phyloP scores from a whole-genome alignment of 2,113 vertebrate species.

The Mustela lutreola region DNA sequence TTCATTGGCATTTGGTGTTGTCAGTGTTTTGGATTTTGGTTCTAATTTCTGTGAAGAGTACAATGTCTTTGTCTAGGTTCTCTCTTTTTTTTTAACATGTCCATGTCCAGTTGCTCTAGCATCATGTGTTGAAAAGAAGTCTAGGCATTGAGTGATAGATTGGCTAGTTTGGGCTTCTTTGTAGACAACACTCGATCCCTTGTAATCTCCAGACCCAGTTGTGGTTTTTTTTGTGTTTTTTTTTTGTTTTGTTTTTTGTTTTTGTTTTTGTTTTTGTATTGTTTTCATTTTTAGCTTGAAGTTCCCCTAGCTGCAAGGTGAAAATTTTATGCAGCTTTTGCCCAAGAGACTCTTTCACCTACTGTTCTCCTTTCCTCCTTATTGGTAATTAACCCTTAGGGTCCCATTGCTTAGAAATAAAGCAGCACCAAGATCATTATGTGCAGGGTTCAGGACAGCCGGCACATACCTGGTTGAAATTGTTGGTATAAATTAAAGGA shows the following conservation, averaged over 20 bases:
- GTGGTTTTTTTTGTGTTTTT: too few species aligned
- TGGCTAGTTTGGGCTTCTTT: neutral
- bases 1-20: neutral
- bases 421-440: neutral
- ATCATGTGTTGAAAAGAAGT: slow-evolving; percentile 13
- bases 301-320: neutral
- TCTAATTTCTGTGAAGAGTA: slow-evolving; percentile 26
- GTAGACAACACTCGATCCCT: neutral
- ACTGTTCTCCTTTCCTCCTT: neutral
- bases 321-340: slow-evolving; percentile 10
- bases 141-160: neutral
- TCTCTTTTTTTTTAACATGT: neutral
- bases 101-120: neutral
- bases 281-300: neutral
- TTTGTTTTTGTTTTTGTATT: neutral
- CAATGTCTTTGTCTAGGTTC: neutral
- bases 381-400: neutral
- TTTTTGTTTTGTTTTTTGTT: neutral
- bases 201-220: neutral
- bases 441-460: neutral
- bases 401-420: slow-evolving; percentile 3
- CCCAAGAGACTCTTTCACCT: neutral
- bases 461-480: neutral
- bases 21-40: neutral
- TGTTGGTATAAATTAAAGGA: neutral